Evolutionary conservation across 2,888 invertebrate species (phyloP).

Genomic region (Hermaeophaga mercurialis): DNA sequence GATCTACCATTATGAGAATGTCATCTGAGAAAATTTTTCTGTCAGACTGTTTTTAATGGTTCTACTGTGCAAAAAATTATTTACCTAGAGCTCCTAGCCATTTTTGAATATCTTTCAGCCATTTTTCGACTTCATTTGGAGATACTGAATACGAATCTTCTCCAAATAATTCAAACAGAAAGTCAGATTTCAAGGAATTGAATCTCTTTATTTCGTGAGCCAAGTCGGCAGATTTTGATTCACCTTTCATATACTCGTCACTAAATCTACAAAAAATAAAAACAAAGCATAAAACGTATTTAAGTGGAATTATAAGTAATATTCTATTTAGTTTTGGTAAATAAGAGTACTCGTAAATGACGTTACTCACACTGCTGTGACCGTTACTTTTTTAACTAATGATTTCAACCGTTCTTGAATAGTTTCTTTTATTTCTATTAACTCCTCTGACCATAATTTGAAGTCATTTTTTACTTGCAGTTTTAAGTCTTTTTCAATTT

Average conservation of each 20-base stretch:
- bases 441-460: slow-evolving; percentile 39
- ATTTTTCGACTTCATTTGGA: slow-evolving; percentile 34
- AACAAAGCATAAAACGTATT: background rate
- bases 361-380: slow-evolving; percentile 25
- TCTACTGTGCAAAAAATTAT: too few relatives aligned
- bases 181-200: slow-evolving; percentile 21
- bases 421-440: slow-evolving; percentile 30
- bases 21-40: too few relatives aligned
- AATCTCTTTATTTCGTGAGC: slow-evolving; percentile 11
- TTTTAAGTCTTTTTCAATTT: slow-evolving; percentile 43
- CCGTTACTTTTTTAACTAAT: slow-evolving; percentile 20
- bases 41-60: too few relatives aligned
- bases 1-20: too few relatives aligned
- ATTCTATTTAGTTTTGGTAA: too few relatives aligned
- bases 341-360: too few relatives aligned
- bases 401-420: slow-evolving; percentile 25
- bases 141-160: slow-evolving; percentile 17
- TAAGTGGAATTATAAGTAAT: too few relatives aligned
- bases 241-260: background rate
- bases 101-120: slow-evolving; percentile 38
- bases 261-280: background rate
- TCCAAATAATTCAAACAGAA: slow-evolving; percentile 5
- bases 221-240: slow-evolving; percentile 10
- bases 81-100: slow-evolving; percentile 39
- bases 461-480: slow-evolving; percentile 45